These are phyloP conservation scores for Sipha flava DNA, from an alignment of 1,140 invertebrate species.

Conservation along the genomic window DNA sequence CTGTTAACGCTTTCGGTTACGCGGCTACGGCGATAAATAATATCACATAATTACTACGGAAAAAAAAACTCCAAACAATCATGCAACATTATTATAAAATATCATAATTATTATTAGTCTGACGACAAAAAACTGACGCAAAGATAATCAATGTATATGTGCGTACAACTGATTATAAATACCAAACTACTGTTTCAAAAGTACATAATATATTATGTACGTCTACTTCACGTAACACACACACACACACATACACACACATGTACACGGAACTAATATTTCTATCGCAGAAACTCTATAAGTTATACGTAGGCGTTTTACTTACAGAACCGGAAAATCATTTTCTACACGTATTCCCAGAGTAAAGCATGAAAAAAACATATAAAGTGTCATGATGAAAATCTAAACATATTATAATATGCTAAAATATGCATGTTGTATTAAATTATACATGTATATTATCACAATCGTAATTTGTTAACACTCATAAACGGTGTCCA, in stretches of 20 bases:
- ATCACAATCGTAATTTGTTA: no score
- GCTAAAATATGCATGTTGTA: background rate
- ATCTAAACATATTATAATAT: background rate
- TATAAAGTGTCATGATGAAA: background rate
- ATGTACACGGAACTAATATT: background rate
- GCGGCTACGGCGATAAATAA: background rate
- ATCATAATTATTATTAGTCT: no score
- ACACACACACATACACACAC: no score
- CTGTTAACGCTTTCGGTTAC: background rate
- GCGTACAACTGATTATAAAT: no score
- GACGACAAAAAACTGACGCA: background rate
- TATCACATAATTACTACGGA: background rate
- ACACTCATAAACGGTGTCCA: no score
- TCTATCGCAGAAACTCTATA: background rate
- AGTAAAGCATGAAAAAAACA: conserved; percentile 23
- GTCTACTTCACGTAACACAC: no score
- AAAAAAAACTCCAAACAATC: no score
- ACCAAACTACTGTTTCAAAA: no score
- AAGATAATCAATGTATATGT: no score
- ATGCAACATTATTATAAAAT: no score
- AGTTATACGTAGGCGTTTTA: background rate
- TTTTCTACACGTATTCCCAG: conserved; percentile 4
- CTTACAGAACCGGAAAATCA: conserved; percentile 22
- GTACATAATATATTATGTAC: no score
- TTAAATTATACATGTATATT: background rate